phyloP scores from a whole-genome alignment of 2,113 vertebrate genomes.

The Cephalophus harveyi region DNA sequence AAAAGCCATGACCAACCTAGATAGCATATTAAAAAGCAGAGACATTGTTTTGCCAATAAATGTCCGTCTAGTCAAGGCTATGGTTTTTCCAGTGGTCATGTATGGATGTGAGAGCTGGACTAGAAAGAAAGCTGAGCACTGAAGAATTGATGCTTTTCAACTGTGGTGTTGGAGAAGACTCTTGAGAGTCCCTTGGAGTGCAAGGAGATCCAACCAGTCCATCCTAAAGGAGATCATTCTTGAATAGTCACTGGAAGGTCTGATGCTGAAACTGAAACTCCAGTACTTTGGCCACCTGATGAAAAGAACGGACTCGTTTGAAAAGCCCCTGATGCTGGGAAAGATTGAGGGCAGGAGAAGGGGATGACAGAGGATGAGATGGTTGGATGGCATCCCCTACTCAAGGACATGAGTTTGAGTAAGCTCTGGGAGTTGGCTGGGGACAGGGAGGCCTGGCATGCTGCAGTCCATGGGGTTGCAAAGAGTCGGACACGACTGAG shows the following conservation, averaged over 20 bases:
- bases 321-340: not conserved
- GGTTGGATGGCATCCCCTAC: not conserved
- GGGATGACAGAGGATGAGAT: not conserved
- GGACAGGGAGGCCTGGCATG: not conserved
- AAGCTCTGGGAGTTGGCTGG: not conserved
- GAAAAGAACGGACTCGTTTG: not conserved
- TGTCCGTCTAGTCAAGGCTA: accelerated
- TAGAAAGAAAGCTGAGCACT: accelerated
- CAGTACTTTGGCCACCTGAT: not conserved
- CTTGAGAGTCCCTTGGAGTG: not conserved
- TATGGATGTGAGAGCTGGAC: not conserved
- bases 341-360: not conserved
- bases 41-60: not conserved
- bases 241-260: not conserved
- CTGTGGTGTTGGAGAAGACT: not conserved
- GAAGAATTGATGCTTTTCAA: not conserved
- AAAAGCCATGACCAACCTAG: not conserved
- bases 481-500: too few species aligned
- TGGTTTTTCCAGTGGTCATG: not conserved
- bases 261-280: not conserved
- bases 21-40: not conserved
- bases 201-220: not conserved
- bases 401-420: not conserved
- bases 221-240: not conserved
- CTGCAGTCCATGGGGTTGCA: too few species aligned